Percentiles rank a stretch among this genome's conserved stretches.
phyloP scores from a whole-genome alignment of 92 coral and sea anemone genomes.

The Paragorgia papillata region DNA sequence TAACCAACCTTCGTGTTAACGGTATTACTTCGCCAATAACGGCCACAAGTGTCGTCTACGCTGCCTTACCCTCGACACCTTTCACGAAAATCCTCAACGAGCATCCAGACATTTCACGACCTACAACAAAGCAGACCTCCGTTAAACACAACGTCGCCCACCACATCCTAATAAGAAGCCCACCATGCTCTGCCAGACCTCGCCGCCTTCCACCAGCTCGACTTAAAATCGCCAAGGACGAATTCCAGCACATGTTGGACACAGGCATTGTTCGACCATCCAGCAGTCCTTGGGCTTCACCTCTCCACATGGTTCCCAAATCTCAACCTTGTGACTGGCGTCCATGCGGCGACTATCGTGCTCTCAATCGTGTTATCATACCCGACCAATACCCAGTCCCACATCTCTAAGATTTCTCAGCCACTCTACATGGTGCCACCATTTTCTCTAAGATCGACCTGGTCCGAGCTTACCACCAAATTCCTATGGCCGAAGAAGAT shows the following conservation, averaged over 20 bases:
- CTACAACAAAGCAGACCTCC: not conserved
- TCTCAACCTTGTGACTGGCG: slow-evolving; percentile 27
- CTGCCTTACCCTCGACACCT: slow-evolving; percentile 27
- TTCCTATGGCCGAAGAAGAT: slow-evolving; percentile 20
- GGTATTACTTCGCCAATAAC: slow-evolving; percentile 29
- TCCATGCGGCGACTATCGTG: slow-evolving; percentile 22
- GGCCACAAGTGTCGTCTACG: slow-evolving; percentile 21
- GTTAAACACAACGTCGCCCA: slow-evolving; percentile 1
- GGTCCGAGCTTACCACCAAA: slow-evolving; percentile 6
- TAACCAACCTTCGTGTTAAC: not conserved
- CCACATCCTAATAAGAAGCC: slow-evolving; percentile 22
- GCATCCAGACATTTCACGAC: not conserved
- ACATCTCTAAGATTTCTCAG: slow-evolving; percentile 19
- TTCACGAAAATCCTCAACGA: slow-evolving; percentile 13
- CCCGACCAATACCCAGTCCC: slow-evolving; percentile 33
- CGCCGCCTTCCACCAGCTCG: slow-evolving; percentile 31
- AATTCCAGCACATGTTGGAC: slow-evolving; percentile 20
- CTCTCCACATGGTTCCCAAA: slow-evolving; percentile 29
- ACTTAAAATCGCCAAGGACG: slow-evolving; percentile 7
- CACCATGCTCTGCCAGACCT: slow-evolving; percentile 7
- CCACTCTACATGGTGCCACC: slow-evolving; percentile 11
- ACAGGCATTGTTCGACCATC: slow-evolving; percentile 17
- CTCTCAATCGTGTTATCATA: not conserved
- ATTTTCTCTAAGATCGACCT: slow-evolving; percentile 25
- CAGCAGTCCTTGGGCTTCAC: slow-evolving; percentile 33